Conservation (phyloP, 2,797 vertebrate genomes). For the Fratercula arctica region DNA sequence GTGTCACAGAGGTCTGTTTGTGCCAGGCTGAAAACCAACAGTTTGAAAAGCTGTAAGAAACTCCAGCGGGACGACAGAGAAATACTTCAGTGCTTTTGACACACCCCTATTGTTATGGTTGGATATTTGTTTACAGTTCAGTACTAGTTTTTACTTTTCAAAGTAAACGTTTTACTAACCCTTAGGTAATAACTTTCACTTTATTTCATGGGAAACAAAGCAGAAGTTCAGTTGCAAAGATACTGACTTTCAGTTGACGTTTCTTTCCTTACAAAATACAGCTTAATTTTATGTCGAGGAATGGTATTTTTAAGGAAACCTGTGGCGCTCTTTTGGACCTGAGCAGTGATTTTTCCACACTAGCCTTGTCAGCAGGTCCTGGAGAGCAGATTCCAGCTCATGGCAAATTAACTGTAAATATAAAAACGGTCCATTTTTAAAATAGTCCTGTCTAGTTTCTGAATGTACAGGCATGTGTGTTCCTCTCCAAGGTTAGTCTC, state of each 20-base stretch:
- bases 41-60: not conserved
- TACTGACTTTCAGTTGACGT: not conserved
- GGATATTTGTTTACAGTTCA: not conserved
- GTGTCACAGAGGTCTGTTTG: not conserved
- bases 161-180: not conserved
- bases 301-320: not conserved
- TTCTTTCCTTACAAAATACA: not conserved
- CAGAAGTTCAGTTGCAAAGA: not conserved
- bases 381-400: not conserved
- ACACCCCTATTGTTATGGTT: rapidly evolving
- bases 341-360: not conserved
- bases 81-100: not conserved
- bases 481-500: not conserved
- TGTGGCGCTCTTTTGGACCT: not conserved
- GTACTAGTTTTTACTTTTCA: not conserved
- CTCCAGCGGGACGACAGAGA: not conserved
- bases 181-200: not conserved
- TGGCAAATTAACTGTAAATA: not conserved
- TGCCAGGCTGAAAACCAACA: not conserved
- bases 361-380: not conserved
- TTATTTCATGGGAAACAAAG: not conserved
- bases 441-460: not conserved
- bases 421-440: not conserved
- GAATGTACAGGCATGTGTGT: rapidly evolving
- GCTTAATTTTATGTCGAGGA: not conserved